Conservation (phyloP, 2,888 invertebrate genomes). For the Aricia artaxerxes region DNA sequence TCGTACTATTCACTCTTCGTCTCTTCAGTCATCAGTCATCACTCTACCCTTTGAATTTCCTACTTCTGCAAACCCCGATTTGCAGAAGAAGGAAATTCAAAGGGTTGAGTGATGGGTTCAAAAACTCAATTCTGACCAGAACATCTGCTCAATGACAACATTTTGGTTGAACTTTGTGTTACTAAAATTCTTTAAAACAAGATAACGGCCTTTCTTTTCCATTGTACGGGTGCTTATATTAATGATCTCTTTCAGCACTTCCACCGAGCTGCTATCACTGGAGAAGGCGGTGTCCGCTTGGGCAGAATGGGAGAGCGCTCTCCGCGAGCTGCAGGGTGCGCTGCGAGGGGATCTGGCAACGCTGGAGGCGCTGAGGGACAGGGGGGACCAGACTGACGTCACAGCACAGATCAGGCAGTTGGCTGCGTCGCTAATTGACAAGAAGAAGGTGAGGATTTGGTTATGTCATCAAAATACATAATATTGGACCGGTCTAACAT, state of each 20-base stretch:
- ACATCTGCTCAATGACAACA: too few relatives aligned
- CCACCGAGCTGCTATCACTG: conserved; percentile 85
- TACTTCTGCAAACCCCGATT: too few relatives aligned
- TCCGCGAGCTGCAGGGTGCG: conserved; percentile 88
- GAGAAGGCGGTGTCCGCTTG: conserved; percentile 86
- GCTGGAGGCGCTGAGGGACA: conserved; percentile 73
- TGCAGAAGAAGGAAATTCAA: too few relatives aligned
- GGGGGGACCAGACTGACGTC: conserved; percentile 81
- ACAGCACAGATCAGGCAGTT: conserved; percentile 80
- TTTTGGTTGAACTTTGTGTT: too few relatives aligned
- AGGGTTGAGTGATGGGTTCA: too few relatives aligned
- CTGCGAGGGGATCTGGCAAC: conserved; percentile 84
- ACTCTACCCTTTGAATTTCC: too few relatives aligned
- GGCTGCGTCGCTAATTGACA: conserved; percentile 80
- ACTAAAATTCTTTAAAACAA: too few relatives aligned
- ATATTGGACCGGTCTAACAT: too few relatives aligned
- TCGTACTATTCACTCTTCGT: too few relatives aligned
- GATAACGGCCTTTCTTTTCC: not conserved
- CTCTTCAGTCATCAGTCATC: too few relatives aligned
- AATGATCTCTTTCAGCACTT: conserved; percentile 75
- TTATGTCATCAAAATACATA: not conserved
- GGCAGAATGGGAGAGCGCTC: conserved; percentile 88
- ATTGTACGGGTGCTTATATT: conserved; percentile 29
- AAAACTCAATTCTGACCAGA: too few relatives aligned
- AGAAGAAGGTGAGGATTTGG: conserved; percentile 60